A percentile compares a stretch with the other conserved stretches of the same genome.
These are phyloP conservation scores for Nymphicus hollandicus DNA, from an alignment of 2,113 vertebrate genomes.

Conservation along the genomic window DNA sequence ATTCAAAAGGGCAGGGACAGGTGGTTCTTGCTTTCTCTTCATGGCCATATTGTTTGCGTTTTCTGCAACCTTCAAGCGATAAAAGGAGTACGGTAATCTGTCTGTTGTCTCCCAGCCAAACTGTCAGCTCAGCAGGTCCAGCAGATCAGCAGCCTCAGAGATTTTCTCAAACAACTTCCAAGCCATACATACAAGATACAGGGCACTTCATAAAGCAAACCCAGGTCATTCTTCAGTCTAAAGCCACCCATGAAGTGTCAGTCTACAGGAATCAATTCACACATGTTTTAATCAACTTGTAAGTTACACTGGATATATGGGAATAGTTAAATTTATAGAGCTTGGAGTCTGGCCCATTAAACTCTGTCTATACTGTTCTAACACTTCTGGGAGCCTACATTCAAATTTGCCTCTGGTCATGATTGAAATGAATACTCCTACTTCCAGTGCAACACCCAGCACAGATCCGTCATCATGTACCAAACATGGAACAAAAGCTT, in stretches of 20 bases:
- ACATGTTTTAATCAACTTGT: slow-evolving; percentile 56
- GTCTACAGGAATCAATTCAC: slow-evolving; percentile 51
- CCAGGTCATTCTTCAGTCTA: neutral
- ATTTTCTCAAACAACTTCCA: neutral
- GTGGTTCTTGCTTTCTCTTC: neutral
- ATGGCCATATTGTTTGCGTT: neutral
- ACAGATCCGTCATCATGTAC: accelerated
- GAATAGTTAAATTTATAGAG: slow-evolving; percentile 64
- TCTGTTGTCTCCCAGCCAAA: neutral
- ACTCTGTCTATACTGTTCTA: slow-evolving; percentile 32
- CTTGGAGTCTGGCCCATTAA: slow-evolving; percentile 61
- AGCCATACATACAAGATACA: neutral
- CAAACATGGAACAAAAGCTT: neutral
- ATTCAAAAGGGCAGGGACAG: neutral
- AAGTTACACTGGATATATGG: slow-evolving; percentile 44
- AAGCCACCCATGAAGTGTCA: slow-evolving; percentile 50
- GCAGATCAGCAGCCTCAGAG: neutral
- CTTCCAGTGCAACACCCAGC: neutral
- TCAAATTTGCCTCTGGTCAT: slow-evolving; percentile 9
- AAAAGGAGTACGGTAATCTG: neutral
- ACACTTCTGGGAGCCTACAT: slow-evolving; percentile 38
- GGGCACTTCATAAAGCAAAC: slow-evolving; percentile 3
- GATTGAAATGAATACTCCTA: neutral
- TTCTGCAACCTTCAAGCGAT: neutral
- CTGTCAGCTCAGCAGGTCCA: neutral